phyloP scores from a whole-genome alignment of 2,113 vertebrate species.

The Bos taurus region DNA sequence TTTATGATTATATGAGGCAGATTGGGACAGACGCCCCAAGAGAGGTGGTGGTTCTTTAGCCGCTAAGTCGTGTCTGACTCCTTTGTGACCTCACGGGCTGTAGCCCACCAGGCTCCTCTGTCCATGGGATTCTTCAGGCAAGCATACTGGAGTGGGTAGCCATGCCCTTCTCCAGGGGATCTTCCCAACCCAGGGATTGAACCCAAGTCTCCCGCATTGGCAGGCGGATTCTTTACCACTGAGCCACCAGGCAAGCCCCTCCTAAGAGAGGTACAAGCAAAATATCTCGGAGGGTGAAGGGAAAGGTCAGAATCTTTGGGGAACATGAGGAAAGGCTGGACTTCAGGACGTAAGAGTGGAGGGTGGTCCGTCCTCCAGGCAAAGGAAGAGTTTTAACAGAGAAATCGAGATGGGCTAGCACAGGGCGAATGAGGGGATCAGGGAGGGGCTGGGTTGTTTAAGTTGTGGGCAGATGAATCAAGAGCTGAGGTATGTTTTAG shows the following conservation, averaged over 20 bases:
- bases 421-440: background rate
- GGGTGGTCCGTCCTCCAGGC: background rate
- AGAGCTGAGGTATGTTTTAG: background rate
- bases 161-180: no score
- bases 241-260: background rate
- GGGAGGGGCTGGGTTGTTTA: background rate
- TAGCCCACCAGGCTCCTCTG: background rate
- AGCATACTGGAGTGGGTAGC: no score
- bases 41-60: background rate
- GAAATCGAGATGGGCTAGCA: background rate
- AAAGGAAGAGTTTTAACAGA: background rate
- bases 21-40: background rate
- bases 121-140: background rate
- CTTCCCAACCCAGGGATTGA: no score
- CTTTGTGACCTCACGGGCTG: background rate
- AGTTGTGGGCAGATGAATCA: rapidly evolving
- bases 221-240: background rate
- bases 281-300: background rate
- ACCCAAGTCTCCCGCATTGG: no score
- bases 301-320: background rate
- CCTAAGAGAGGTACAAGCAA: no score
- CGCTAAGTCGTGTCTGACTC: background rate
- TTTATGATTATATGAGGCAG: no score
- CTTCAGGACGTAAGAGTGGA: background rate
- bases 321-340: background rate